These are phyloP conservation scores for Polymixis flavicincta DNA, from an alignment of 2,888 invertebrate genomes.

Conservation along the genomic window DNA sequence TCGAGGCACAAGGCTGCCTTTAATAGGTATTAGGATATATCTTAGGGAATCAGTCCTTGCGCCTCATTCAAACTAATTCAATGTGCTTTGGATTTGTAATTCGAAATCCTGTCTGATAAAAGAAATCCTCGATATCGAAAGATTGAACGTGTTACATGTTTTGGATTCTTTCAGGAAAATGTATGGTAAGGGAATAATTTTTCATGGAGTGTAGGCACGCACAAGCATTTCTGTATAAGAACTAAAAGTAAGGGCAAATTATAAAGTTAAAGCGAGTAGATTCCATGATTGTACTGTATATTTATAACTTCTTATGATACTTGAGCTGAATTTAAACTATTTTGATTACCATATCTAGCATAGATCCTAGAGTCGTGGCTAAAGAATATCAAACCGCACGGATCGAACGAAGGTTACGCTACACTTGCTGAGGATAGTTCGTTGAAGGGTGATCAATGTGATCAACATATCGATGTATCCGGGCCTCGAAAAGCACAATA, in stretches of 20 bases:
- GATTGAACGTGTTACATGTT: slow-evolving; percentile 18
- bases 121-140: slow-evolving; percentile 15
- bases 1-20: slow-evolving; percentile 68
- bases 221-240: background rate
- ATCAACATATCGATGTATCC: no score
- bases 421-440: no score
- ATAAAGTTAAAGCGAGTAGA: background rate
- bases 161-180: background rate
- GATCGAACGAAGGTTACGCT: no score
- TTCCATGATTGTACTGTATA: no score
- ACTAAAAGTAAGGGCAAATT: no score
- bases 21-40: slow-evolving; percentile 74
- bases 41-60: slow-evolving; percentile 66
- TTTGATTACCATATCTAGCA: background rate
- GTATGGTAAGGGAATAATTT: background rate
- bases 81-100: slow-evolving; percentile 68
- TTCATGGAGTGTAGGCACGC: background rate
- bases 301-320: background rate
- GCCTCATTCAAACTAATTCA: slow-evolving; percentile 67
- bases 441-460: no score
- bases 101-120: slow-evolving; percentile 51
- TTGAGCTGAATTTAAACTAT: no score
- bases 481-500: no score
- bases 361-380: no score
- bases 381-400: no score